Base-by-base conservation (phyloP, 2,797 vertebrate species). In the Lagorchestes hirsutus region DNA sequence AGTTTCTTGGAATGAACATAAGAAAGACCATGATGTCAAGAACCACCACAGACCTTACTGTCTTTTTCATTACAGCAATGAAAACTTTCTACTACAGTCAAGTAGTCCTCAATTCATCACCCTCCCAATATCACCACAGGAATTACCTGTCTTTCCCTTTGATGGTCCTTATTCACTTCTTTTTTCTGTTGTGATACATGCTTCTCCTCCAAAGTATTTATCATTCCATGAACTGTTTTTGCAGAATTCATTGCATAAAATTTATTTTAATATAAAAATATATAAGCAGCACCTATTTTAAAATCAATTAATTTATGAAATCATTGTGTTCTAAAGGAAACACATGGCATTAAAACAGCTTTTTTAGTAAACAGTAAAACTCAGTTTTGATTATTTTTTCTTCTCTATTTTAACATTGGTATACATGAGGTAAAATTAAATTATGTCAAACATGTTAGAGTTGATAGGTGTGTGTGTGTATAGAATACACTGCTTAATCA, bases 301-400 rank as follows among this genome's bases (percentile, higher is more conserved):
- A 97, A 98, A 98, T 98, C 96, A 98, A 97, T 98, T 98, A 96
- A 98, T 98, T 99, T 98, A 98, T 98, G 98, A 98, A 98, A 98
- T 97, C 97, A 97, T 98, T 98, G 94, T 98, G 97, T 98, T 98
- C 96, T 98, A 96, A 98, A 98, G 97, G 97, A 96, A 97, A 98
- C 98, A 98, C 98, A 29, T 29, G 98, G 98, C 97, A 98, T 98
- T 97, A 97, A 98, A 98, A 98, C 95, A 97, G 97, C 97, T 98
- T 52, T 52, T 52, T 52, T 52, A 52, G 52, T 52, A 52, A 52
- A 52, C 9, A 52, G 52, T 52, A 52, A 52, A 52, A 52, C 52
- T 95, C 97, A 98, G 94, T 98, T 98, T 93, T 97, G 97, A 98
- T 98, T 98, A 93, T 97, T 98, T 97, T 98, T 98, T 97, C 55